Conservation (phyloP, 2,113 vertebrate genomes). For the Dicentrarchus labrax region DNA sequence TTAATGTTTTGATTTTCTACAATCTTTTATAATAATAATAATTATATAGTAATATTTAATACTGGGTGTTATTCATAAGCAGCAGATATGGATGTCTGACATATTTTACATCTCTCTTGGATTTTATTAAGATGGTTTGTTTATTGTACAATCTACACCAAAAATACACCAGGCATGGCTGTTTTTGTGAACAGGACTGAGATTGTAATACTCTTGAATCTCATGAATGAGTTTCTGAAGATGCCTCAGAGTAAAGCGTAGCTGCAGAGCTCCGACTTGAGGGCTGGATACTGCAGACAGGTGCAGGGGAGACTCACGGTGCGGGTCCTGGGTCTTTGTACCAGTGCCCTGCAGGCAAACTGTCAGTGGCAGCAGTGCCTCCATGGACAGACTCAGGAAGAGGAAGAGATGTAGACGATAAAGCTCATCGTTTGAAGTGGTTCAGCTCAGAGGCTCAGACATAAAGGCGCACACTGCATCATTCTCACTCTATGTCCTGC, state of each 20-base stretch:
- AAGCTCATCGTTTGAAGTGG: slow-evolving; percentile 73
- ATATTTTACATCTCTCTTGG: background rate
- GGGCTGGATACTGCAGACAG: slow-evolving; percentile 45
- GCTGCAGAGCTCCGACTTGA: slow-evolving; percentile 28
- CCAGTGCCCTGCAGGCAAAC: slow-evolving; percentile 52
- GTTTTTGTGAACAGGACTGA: slow-evolving; percentile 18
- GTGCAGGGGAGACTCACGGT: slow-evolving; percentile 44
- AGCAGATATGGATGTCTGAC: background rate
- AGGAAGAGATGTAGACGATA: slow-evolving; percentile 76
- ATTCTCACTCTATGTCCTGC: slow-evolving; percentile 46
- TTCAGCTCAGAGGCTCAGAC: slow-evolving; percentile 62
- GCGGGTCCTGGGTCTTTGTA: slow-evolving; percentile 42
- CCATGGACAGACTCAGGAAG: slow-evolving; percentile 54
- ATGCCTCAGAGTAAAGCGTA: slow-evolving; percentile 17
- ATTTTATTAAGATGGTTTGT: slow-evolving; percentile 12
- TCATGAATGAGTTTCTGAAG: slow-evolving; percentile 32
- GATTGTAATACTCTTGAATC: slow-evolving; percentile 23
- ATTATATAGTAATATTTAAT: slow-evolving; percentile 41
- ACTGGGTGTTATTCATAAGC: slow-evolving; percentile 8
- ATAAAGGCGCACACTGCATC: slow-evolving; percentile 47
- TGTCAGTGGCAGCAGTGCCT: slow-evolving; percentile 46
- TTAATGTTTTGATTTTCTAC: slow-evolving; percentile 24
- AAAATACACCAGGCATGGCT: slow-evolving; percentile 15
- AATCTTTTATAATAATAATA: slow-evolving; percentile 16
- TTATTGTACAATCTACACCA: slow-evolving; percentile 11